Percentiles rank a stretch among this genome's conserved stretches.
These are phyloP conservation scores for Lasius fuliginosus DNA, from an alignment of 2,888 invertebrate species.

Conservation along the genomic window DNA sequence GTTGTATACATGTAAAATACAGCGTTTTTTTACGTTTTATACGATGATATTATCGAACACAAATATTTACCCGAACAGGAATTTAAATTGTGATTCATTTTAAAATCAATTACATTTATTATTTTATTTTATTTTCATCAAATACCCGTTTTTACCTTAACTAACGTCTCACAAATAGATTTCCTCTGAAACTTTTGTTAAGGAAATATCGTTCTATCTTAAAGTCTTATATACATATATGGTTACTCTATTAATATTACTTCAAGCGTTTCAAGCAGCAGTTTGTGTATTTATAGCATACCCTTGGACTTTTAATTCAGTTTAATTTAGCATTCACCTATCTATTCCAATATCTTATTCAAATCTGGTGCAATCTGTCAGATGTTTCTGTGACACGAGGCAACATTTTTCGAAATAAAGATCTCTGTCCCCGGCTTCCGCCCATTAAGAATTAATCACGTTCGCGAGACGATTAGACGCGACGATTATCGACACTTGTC, in stretches of 20 bases:
- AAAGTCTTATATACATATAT: not conserved
- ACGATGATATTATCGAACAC: not conserved
- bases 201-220: not conserved
- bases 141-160: not conserved
- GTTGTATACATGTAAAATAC: not conserved
- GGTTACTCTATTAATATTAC: not conserved
- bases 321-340: constrained; percentile 14
- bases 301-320: constrained; percentile 8
- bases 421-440: not conserved
- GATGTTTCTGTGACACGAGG: not conserved
- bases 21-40: not conserved
- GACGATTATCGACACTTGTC: not conserved
- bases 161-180: not conserved
- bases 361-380: not conserved
- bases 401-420: not conserved
- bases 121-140: not conserved
- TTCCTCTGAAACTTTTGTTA: not conserved
- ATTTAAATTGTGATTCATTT: not conserved
- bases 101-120: not conserved
- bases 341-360: not conserved
- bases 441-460: not conserved
- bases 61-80: not conserved
- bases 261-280: not conserved
- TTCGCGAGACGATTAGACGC: not conserved
- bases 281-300: constrained; percentile 7